phyloP scores from a whole-genome alignment of 2,113 vertebrate genomes.

The Diphyllodes magnificus region DNA sequence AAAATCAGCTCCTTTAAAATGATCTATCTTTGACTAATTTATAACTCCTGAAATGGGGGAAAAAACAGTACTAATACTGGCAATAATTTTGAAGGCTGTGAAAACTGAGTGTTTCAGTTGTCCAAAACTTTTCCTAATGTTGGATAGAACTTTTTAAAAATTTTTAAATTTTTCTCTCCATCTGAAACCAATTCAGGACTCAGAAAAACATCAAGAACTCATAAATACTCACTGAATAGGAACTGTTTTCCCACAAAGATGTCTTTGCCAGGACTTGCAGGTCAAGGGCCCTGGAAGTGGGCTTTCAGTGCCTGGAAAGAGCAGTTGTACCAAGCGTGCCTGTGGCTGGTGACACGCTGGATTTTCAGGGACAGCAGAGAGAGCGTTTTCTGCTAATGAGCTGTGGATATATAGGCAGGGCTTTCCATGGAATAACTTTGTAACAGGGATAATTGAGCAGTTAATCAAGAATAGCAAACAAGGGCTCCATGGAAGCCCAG shows the following conservation, averaged over 20 bases:
- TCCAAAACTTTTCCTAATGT: not conserved
- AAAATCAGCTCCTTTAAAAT: not conserved
- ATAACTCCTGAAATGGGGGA: not conserved
- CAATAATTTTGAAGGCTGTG: not conserved
- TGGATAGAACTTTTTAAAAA: not conserved
- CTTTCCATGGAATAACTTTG: slow-evolving; percentile 32
- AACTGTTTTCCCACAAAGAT: not conserved
- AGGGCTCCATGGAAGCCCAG: slow-evolving; percentile 40
- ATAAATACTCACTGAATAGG: not conserved
- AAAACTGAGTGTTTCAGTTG: not conserved
- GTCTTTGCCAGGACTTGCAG: not conserved
- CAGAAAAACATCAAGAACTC: not conserved
- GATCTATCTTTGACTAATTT: not conserved
- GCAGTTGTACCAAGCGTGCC: not conserved
- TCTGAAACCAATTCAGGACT: not conserved
- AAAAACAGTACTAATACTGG: not conserved
- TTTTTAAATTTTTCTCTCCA: not conserved
- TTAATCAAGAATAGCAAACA: slow-evolving; percentile 65
- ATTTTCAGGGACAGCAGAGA: not conserved
- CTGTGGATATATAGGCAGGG: not conserved
- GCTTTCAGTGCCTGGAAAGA: not conserved
- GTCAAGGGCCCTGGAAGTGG: not conserved
- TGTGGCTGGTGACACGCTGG: not conserved
- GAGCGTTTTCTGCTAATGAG: slow-evolving; percentile 18
- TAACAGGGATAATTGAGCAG: slow-evolving; percentile 53